phyloP scores from a whole-genome alignment of 2,113 vertebrate genomes.

The Rhipidura dahli region DNA sequence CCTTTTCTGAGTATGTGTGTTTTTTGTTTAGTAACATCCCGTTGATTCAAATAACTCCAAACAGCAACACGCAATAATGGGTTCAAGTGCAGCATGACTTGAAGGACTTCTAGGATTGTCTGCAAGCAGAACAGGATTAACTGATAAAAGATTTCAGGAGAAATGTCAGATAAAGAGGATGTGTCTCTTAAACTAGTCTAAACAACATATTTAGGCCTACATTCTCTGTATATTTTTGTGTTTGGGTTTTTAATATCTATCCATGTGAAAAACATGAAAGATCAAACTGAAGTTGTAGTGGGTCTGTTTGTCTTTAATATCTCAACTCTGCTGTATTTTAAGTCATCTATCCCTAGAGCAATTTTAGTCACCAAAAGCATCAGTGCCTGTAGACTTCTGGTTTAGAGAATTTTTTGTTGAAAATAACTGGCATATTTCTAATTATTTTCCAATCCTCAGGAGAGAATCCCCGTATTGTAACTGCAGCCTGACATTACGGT shows the following conservation, averaged over 20 bases:
- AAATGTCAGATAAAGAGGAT: neutral
- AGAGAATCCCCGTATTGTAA: neutral
- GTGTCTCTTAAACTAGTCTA: neutral
- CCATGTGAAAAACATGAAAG: neutral
- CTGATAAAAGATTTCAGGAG: neutral
- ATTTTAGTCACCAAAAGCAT: neutral
- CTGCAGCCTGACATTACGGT: neutral
- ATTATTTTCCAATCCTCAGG: neutral
- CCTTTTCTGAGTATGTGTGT: neutral
- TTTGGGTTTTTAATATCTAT: neutral
- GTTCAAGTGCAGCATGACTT: neutral
- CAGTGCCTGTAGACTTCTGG: neutral
- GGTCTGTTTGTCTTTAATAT: neutral
- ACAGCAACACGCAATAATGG: neutral
- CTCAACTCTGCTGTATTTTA: neutral
- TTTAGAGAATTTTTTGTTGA: neutral
- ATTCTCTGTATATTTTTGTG: neutral
- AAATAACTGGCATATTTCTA: constrained; percentile 12
- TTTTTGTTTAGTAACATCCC: neutral
- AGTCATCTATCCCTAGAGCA: neutral
- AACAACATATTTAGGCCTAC: neutral
- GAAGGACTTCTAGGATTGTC: neutral
- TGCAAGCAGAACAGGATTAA: neutral
- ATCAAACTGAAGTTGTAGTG: neutral
- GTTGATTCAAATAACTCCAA: neutral